These are phyloP conservation scores for Heteromormyrus szaboi DNA, from an alignment of 2,797 vertebrate species.

Conservation along the genomic window DNA sequence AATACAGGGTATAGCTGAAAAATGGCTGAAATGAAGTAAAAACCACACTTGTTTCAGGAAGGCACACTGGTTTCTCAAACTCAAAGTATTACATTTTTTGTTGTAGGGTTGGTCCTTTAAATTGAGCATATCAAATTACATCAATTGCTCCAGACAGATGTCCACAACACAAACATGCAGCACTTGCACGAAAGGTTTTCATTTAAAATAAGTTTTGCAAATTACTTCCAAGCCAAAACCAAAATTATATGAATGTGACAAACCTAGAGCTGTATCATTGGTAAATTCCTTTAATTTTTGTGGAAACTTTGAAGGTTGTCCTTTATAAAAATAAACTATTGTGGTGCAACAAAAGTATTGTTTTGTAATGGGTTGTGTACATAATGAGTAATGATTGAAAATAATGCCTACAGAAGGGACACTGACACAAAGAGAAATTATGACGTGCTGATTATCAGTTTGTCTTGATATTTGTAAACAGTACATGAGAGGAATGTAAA, in stretches of 20 bases:
- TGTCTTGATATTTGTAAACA: background rate
- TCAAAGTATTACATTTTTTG: conserved; percentile 42
- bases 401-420: conserved; percentile 53
- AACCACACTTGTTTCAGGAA: background rate
- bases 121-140: conserved; percentile 58
- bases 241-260: conserved; percentile 79
- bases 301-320: conserved; percentile 66
- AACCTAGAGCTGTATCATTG: conserved; percentile 66
- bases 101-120: conserved; percentile 46
- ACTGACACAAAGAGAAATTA: conserved; percentile 36
- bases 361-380: conserved; percentile 49
- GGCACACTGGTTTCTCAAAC: conserved; percentile 25
- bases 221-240: conserved; percentile 73
- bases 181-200: conserved; percentile 51
- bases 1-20: background rate
- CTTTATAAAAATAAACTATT: conserved; percentile 64
- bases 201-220: conserved; percentile 68
- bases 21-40: background rate
- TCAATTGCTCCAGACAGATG: conserved; percentile 50
- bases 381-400: conserved; percentile 50
- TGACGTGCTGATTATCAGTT: conserved; percentile 14
- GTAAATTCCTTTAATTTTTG: conserved; percentile 73
- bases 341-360: conserved; percentile 60
- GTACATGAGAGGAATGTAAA: conserved; percentile 16
- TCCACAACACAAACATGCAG: conserved; percentile 46